Evolutionary conservation across 2,797 vertebrate genomes (phyloP), one percentile per base, ranked within the genome.

Genomic region (Adelosebastes latens): DNA sequence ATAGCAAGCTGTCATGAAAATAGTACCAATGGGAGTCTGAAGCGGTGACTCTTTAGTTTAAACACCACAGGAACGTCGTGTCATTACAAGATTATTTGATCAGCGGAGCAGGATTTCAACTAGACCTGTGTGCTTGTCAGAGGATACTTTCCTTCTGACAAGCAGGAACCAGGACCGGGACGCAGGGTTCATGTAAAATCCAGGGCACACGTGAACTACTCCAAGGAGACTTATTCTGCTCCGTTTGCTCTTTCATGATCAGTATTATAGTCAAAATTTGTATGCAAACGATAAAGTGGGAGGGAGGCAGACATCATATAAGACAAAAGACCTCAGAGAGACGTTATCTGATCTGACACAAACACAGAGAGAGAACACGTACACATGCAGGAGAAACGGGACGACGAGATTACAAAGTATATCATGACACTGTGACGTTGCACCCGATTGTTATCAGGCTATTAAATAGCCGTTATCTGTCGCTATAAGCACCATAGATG

Each of bases 1-100:
- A 60, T 4, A 24, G 25, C 63, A 14, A 42, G 55, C 59, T 59
- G 72, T 76, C 64, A 64, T 63, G 42, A 81, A 69, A 73, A 70
- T 16, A 60, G 34, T 16, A 66, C 60, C 53, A 64, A 5, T 3
- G 18, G 59, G 34, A 63, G 62, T 75, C 67, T 77, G 64, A 52
- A 72, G 42, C 13, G 4, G 71, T 32, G 66, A 65, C 2, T 5
- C 11, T 58, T 63, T 18, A 55, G 60, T 79, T 84, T 60, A 56
- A 84, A 42, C 39, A 49, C 46, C 62, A 61, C 20, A 8, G 49
- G 68, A 76, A 74, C 53, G 46, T 72, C 8, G 6, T 32, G 67
- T 64, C 60, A 46, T 20, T 66, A 12, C 8, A 22, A 32, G 12
- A 72, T 32, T 12, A 68, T 82, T 67, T 72, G 67, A 68, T 83